Evolutionary conservation across 2,113 vertebrate genomes (phyloP), one percentile per base, ranked within the genome.

Genomic region (Malaclemys terrapin): DNA sequence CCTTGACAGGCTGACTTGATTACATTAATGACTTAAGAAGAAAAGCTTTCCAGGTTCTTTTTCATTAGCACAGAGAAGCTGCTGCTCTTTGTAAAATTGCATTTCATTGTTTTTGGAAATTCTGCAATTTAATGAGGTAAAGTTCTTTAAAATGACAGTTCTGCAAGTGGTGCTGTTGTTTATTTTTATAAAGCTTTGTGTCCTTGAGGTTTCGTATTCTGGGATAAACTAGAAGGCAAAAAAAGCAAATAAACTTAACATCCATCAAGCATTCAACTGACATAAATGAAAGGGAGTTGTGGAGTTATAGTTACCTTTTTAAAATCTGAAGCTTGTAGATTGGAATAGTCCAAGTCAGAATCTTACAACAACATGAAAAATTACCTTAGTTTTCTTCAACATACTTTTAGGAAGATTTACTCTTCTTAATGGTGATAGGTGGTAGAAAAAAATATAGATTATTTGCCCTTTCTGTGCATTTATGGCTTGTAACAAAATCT

Each of bases 161-260:
- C 92, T 95, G 80, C 38, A 92, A 84, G 29, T 84, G 79, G 9
- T 88, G 81, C 75, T 95, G 79, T 22, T 20, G n/a, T 96, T 96
- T 94, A 91, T 93, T 96, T 96, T 94, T 86, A 62, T 90, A 84
- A 90, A 75, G 53, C 78, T 97, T 93, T 90, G 79, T 93, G 65
- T 90, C 65, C 80, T 96, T 93, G 93, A 94, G 56, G 27, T 82
- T 94, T 93, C n/a, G 8, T 53, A 86, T 22, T 35, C 89, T 89
- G 56, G 69, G 62, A 85, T 95, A 90, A 92, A 86, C 72, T 84
- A 94, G 89, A 92, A 96, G 96, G 45, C 45, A 87, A 91, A 94
- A 95, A 94, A 88, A 78, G 35, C 65, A 96, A 93, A 90, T 84
- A 92, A 89, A 82, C 3, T 90, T 94, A 95, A 88, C 87, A 86